Evolutionary conservation across 2,797 vertebrate species (phyloP).

Genomic region (Ambastaia sidthimunki): DNA sequence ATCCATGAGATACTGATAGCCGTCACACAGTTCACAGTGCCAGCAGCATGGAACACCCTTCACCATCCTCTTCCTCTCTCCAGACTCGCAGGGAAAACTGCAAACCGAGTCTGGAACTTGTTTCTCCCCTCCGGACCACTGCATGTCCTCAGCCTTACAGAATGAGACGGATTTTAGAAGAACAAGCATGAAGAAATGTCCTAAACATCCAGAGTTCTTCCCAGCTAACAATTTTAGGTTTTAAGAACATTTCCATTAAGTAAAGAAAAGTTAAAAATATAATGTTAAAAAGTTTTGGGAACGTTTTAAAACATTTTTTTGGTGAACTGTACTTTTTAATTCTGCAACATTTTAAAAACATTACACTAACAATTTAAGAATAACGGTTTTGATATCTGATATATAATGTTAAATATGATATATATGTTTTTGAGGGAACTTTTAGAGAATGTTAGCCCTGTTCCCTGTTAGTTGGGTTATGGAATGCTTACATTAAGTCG

Average conservation of each 20-base stretch:
- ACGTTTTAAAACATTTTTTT: too few relatives aligned
- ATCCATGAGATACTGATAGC: slow-evolving; percentile 93
- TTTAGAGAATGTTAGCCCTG: too few relatives aligned
- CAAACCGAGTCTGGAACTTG: slow-evolving; percentile 83
- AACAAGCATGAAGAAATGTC: neutral
- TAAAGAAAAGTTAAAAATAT: too few relatives aligned
- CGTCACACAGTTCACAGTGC: slow-evolving; percentile 96
- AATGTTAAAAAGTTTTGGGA: too few relatives aligned
- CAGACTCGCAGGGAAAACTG: slow-evolving; percentile 86
- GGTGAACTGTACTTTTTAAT: too few relatives aligned
- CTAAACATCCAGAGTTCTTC: slow-evolving; percentile 12
- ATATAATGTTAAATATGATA: too few relatives aligned
- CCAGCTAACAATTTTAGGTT: too few relatives aligned
- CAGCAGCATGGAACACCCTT: slow-evolving; percentile 98
- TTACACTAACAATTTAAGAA: too few relatives aligned
- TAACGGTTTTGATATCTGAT: too few relatives aligned
- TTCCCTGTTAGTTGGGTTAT: too few relatives aligned
- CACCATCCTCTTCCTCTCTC: slow-evolving; percentile 92
- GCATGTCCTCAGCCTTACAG: slow-evolving; percentile 81
- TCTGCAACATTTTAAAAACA: too few relatives aligned
- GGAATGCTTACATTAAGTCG: slow-evolving; percentile 80
- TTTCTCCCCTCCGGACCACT: slow-evolving; percentile 80
- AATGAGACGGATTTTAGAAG: neutral
- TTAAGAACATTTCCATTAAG: neutral
- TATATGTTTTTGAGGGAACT: too few relatives aligned